Base-by-base conservation (phyloP, 2,888 invertebrate genomes). In the Yponomeuta cagnagella region DNA sequence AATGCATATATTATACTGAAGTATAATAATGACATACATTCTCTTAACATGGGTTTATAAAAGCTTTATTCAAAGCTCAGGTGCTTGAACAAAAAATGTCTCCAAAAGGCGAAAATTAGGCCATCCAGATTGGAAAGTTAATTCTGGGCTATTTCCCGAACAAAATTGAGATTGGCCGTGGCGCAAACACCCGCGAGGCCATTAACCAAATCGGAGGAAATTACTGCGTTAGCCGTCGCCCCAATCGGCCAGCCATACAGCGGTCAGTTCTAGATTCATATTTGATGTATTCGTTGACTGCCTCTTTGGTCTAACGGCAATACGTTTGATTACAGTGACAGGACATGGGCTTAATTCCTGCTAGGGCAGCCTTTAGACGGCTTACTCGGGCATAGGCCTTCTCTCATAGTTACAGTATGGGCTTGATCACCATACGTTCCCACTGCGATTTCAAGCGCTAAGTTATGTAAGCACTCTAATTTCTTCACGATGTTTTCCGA, bases 61-160 rank as follows among this genome's bases (percentile, higher is more conserved):
- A 37, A 37, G 37, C 5, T 37, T 37, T 37, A 37, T 37, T 43
- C 8, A 43, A 43, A 43, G 43, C 43, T 43, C 43, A 43, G 43
- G 43, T 43, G 43, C 43, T 43, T 8, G 6, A 6, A 43, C 10
- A 67, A 67, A 67, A 37, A 67, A 67, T 30, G 64, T 31, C 33
- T n/a, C 67, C 67, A 33, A 37, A 33, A 43, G 37, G 15, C 33
- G 30, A 67, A 63, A 64, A 64, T 64, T 23, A 30, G 31, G 31
- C 64, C 64, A 64, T 30, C 31, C 30, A 64, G 64, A 64, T 30
- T 30, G 31, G 68, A 68, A 68, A 68, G 43, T 37, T 68, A 68
- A 68, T 68, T 43, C 52, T 58, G 23, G 68, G 68, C 68, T 68
- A 68, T 68, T 68, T 68, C 68, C 68, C 68, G 68, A 37, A 68